A percentile compares a stretch with the other conserved stretches of the same genome.
Evolutionary conservation across 2,113 vertebrate genomes (phyloP).

Genomic region (Otocyon megalotis): DNA sequence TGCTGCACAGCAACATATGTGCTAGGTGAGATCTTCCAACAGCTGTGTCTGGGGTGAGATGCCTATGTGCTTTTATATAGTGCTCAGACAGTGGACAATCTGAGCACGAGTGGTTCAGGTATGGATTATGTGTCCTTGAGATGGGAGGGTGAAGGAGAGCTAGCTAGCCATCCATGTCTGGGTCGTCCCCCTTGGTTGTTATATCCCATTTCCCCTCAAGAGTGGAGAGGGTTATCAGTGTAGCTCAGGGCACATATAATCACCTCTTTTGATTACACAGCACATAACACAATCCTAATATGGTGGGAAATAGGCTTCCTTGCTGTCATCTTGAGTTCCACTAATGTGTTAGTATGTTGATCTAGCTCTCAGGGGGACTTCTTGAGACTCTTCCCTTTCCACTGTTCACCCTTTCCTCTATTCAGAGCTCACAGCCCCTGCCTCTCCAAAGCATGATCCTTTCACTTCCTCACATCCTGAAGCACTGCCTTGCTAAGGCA

Average conservation of each 20-base stretch:
- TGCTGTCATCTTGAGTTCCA: neutral
- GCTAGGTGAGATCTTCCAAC: neutral
- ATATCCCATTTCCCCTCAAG: neutral
- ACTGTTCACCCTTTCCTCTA: neutral
- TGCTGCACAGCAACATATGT: neutral
- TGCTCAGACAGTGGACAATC: neutral
- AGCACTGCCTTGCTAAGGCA: neutral
- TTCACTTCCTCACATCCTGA: neutral
- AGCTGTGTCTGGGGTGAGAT: neutral
- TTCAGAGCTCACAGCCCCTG: neutral
- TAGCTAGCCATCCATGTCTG: neutral
- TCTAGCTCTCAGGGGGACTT: neutral
- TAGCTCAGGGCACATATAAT: neutral
- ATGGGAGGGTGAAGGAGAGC: neutral
- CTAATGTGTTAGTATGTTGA: neutral
- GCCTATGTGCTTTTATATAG: neutral
- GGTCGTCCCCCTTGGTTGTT: neutral
- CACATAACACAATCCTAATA: neutral
- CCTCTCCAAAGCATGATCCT: neutral
- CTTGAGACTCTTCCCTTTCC: neutral
- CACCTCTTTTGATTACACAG: neutral
- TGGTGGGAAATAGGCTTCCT: neutral
- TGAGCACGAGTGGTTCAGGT: fast-evolving
- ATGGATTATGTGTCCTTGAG: too few species aligned
- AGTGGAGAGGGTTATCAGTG: neutral